Percentiles rank a stretch among this genome's conserved stretches.
Evolutionary conservation across 2,113 vertebrate species (phyloP).

Genomic region (Phalacrocorax carbo): DNA sequence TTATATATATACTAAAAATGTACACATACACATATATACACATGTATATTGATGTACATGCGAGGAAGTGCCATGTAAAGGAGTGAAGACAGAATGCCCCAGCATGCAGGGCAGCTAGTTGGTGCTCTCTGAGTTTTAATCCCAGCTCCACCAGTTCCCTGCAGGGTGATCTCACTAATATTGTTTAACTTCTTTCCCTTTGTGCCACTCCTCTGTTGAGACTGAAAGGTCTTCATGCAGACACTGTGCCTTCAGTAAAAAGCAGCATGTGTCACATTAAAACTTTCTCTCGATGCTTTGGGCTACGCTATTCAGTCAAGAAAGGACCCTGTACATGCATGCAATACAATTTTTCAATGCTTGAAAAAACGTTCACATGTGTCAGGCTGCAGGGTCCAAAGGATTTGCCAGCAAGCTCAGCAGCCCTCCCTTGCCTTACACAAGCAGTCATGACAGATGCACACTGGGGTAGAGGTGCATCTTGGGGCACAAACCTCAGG

Average conservation of each 20-base stretch:
- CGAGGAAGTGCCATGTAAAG: background rate
- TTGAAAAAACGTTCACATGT: background rate
- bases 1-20: background rate
- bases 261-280: background rate
- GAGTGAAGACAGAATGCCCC: background rate
- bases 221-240: background rate
- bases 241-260: background rate
- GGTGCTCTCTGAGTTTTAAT: background rate
- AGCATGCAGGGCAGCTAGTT: background rate
- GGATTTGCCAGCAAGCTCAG: background rate
- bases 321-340: background rate
- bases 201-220: background rate
- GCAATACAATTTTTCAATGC: too few relatives aligned
- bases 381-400: background rate
- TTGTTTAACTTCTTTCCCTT: background rate
- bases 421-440: background rate
- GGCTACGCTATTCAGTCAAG: background rate
- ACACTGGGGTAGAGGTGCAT: background rate
- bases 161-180: background rate
- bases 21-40: fast-evolving
- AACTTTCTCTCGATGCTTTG: background rate
- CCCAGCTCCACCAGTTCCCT: background rate
- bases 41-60: fast-evolving
- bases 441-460: background rate
- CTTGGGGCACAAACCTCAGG: background rate